A percentile compares a stretch with the other conserved stretches of the same genome.
phyloP scores from a whole-genome alignment of 2,113 vertebrate species.

The Limanda limanda region DNA sequence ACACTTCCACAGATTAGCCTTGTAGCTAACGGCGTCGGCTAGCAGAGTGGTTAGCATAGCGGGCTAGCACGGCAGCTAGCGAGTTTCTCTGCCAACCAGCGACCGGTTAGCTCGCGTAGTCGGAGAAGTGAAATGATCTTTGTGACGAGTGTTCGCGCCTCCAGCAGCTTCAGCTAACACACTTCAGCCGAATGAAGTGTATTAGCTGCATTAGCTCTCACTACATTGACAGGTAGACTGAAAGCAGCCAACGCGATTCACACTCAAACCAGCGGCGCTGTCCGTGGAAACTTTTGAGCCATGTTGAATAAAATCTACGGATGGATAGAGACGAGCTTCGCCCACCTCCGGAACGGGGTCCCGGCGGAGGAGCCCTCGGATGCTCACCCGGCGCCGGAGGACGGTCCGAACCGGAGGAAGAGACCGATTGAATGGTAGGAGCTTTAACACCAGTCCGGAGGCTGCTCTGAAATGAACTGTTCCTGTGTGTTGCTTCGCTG shows the following conservation, averaged over 20 bases:
- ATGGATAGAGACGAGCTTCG: slow-evolving; percentile 81
- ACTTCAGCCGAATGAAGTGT: slow-evolving; percentile 58
- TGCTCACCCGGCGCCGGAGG: slow-evolving; percentile 48
- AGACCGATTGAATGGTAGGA: slow-evolving; percentile 78
- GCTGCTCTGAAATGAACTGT: too few relatives aligned
- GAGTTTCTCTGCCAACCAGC: slow-evolving; percentile 44
- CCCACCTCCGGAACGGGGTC: slow-evolving; percentile 78
- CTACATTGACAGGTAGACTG: slow-evolving; percentile 47
- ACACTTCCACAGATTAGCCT: slow-evolving; percentile 71
- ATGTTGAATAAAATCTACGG: slow-evolving; percentile 86
- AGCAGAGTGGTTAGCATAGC: slow-evolving; percentile 63
- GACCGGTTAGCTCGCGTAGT: slow-evolving; percentile 44
- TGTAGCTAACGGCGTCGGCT: slow-evolving; percentile 70
- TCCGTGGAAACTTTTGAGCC: slow-evolving; percentile 61
- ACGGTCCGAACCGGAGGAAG: slow-evolving; percentile 71
- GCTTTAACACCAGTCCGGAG: neutral
- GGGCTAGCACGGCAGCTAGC: slow-evolving; percentile 56
- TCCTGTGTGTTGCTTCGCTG: too few relatives aligned
- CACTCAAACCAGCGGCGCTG: slow-evolving; percentile 31
- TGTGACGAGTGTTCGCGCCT: slow-evolving; percentile 29
- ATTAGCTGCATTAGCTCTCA: slow-evolving; percentile 32
- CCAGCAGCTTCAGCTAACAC: slow-evolving; percentile 33
- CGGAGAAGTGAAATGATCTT: slow-evolving; percentile 39
- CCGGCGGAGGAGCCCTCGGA: slow-evolving; percentile 57
- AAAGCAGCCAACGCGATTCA: slow-evolving; percentile 31